Evolutionary conservation across 2,797 vertebrate species (phyloP), one percentile per base, ranked within the genome.

Genomic region (Gouania willdenowi): DNA sequence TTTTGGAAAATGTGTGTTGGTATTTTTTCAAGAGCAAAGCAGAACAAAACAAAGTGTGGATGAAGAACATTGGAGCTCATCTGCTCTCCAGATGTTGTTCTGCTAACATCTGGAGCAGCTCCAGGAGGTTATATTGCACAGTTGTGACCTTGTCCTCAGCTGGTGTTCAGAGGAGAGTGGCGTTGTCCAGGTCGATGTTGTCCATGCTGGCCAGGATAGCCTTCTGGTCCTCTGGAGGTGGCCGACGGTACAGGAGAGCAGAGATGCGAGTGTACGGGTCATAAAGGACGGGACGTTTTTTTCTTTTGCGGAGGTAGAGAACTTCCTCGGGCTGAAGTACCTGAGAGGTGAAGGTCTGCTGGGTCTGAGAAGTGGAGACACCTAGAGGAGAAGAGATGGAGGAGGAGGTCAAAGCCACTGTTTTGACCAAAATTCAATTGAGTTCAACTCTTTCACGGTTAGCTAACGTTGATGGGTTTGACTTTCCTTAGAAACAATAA

Each of bases 261-360:
- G 95, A 98, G 80, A 98, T 96, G 65, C 94, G 94, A 72, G 91
- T 87, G 29, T 94, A 94, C 41, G 96, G 95, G 77, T 98, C 96
- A 50, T 94, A 91, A 75, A 93, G 91, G 67, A 84, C 78, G 58
- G 93, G 91, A 81, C 92, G 91, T 86, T 95, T 98, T 89, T 96
- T 98, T 91, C 98, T 98, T 90, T 94, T 97, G 70, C 89, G 92
- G 91, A 98, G 94, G 92, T 96, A 98, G 92, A 97, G 92, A 89
- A 92, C 94, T 94, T 97, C 96, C 66, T 96, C 93, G 83, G 92
- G 92, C 77, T 86, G 93, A 88, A 94, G 92, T 91, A 97, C 94
- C 93, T 95, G 94, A 94, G 94, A 94, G 92, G 84, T 91, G 89
- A 91, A 90, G 88, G 88, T 91, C 88, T 94, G 95, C 92, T 96